These are phyloP conservation scores for Ursus arctos DNA, from an alignment of 2,113 vertebrate genomes.

Conservation along the genomic window DNA sequence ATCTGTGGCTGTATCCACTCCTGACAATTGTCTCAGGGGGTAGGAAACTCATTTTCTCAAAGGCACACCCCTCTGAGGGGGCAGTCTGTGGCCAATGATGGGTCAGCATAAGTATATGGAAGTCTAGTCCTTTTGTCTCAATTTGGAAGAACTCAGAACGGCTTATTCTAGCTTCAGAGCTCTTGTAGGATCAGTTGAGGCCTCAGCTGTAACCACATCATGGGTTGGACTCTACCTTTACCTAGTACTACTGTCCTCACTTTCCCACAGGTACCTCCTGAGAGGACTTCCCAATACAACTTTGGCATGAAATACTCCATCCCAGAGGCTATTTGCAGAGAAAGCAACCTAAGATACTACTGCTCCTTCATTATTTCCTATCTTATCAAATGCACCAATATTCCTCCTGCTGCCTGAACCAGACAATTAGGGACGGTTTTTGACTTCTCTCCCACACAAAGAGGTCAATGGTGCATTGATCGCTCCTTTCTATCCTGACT, in stretches of 20 bases:
- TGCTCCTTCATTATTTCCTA: not conserved
- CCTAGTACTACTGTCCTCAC: not conserved
- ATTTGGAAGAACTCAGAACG: not conserved
- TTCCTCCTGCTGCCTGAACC: not conserved
- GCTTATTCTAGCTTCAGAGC: not conserved
- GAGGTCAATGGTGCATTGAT: not conserved
- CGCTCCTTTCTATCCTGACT: not conserved
- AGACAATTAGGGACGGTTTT: not conserved
- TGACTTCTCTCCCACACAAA: not conserved
- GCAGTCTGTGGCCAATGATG: not conserved
- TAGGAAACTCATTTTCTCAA: not conserved
- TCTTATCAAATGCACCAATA: not conserved
- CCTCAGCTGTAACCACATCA: not conserved
- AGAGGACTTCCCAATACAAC: not conserved
- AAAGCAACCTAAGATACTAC: not conserved
- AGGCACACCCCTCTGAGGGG: not conserved
- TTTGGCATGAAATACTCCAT: not conserved
- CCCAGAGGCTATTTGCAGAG: not conserved
- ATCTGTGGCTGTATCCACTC: not conserved
- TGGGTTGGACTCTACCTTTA: not conserved
- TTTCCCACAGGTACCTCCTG: not conserved
- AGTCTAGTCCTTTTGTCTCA: not conserved
- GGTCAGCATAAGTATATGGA: too few relatives aligned
- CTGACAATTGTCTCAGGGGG: not conserved
- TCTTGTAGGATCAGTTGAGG: not conserved